A percentile compares a stretch with the other conserved stretches of the same genome.
These are phyloP conservation scores for Centropus bengalensis DNA, from an alignment of 2,113 vertebrate genomes.

Conservation along the genomic window DNA sequence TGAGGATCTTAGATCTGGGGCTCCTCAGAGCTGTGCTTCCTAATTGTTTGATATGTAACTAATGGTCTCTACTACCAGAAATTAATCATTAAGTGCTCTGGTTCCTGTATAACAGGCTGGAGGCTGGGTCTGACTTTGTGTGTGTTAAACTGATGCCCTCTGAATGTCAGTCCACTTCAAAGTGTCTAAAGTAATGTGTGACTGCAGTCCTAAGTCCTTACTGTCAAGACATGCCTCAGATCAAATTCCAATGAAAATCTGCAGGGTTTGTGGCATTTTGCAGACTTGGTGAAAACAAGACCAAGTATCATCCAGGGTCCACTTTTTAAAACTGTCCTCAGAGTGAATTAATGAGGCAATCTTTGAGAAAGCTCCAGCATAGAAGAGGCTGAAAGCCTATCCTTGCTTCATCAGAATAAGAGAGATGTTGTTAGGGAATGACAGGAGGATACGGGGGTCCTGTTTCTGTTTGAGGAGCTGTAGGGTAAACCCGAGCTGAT, in stretches of 20 bases:
- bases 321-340: neutral
- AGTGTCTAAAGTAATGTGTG: neutral
- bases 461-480: neutral
- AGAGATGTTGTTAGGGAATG: neutral
- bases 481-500: rapidly evolving
- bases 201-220: neutral
- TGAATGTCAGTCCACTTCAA: neutral
- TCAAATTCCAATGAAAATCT: neutral
- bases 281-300: neutral
- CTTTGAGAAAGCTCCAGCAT: rapidly evolving
- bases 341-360: neutral
- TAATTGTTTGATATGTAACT: constrained; percentile 12
- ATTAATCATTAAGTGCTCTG: neutral
- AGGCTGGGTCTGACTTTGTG: neutral
- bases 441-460: neutral
- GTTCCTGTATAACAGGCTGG: neutral
- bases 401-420: neutral
- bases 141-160: neutral
- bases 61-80: neutral
- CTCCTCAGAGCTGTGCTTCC: neutral
- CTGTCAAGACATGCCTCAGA: neutral
- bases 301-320: neutral
- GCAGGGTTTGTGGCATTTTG: neutral
- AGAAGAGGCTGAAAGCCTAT: neutral
- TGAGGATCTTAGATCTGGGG: neutral